Evolutionary conservation across 2,797 vertebrate genomes (phyloP).

Genomic region (Hylomyscus alleni): DNA sequence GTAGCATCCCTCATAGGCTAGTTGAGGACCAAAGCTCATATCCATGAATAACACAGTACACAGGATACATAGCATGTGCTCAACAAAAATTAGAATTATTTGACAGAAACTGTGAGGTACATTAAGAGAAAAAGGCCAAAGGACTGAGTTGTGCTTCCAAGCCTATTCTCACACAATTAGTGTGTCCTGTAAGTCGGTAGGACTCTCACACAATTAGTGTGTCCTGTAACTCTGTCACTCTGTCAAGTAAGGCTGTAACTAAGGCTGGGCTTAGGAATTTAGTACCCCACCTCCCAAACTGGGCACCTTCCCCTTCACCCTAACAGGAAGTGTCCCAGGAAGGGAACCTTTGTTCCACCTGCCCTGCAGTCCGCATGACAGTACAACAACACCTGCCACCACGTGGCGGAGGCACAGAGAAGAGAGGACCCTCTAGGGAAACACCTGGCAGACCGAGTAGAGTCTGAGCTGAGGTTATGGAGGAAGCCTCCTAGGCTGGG

Average conservation of each 20-base stretch:
- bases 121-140: neutral
- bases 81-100: constrained; percentile 38
- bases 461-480: neutral
- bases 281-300: neutral
- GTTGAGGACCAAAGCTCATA: neutral
- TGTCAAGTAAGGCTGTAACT: neutral
- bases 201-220: neutral
- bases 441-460: neutral
- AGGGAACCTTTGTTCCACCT: neutral
- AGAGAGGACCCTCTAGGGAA: neutral
- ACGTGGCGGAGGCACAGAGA: neutral
- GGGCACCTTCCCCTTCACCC: neutral
- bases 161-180: neutral
- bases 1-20: neutral
- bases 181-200: neutral
- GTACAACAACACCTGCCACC: constrained; percentile 4
- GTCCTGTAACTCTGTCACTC: neutral
- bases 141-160: neutral
- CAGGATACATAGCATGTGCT: neutral
- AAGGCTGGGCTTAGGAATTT: neutral
- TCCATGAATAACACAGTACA: neutral
- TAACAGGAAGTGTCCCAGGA: neutral
- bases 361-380: neutral
- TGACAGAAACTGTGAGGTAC: constrained; percentile 4
- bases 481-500: neutral